Evolutionary conservation across 2,113 vertebrate genomes (phyloP).

Genomic region (Hippocampus barbouri): DNA sequence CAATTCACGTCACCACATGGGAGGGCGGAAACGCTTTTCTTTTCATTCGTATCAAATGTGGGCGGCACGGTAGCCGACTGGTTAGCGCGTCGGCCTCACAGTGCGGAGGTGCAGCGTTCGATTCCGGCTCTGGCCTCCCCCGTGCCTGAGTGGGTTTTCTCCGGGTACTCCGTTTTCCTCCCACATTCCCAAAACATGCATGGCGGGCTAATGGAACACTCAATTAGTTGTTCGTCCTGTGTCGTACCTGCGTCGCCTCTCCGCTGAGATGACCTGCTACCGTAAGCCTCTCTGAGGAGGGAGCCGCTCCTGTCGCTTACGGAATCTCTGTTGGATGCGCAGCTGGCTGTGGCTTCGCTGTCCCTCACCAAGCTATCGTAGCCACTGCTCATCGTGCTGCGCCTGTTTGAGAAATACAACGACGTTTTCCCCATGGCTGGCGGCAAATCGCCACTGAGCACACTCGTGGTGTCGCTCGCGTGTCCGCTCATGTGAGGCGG

Average conservation of each 20-base stretch:
- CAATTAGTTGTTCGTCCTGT: not conserved
- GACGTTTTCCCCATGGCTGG: conserved; percentile 96
- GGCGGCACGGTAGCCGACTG: too few species aligned
- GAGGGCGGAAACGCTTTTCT: not conserved
- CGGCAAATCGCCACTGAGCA: conserved; percentile 92
- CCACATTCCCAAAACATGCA: too few species aligned
- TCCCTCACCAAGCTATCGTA: conserved; percentile 93
- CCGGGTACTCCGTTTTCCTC: too few species aligned
- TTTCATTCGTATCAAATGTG: not conserved
- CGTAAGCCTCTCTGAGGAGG: conserved; percentile 57
- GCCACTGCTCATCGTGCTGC: conserved; percentile 82
- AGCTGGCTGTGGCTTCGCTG: conserved; percentile 86
- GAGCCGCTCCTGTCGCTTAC: conserved; percentile 70
- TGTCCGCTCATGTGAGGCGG: conserved; percentile 89
- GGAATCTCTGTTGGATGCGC: conserved; percentile 84
- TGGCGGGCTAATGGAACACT: too few species aligned
- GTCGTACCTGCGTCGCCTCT: conserved; percentile 78
- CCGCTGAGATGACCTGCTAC: conserved; percentile 81
- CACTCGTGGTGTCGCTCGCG: conserved; percentile 92
- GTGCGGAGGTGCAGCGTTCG: too few species aligned
- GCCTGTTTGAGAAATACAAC: conserved; percentile 88
- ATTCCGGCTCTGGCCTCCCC: too few species aligned
- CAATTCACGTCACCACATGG: conserved; percentile 17
- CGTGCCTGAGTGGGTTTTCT: too few species aligned
- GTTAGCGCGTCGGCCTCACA: too few species aligned